Percentiles rank a stretch among this genome's conserved stretches.
Conservation (phyloP, 2,113 vertebrate species). For the Poicephalus meyeri region DNA sequence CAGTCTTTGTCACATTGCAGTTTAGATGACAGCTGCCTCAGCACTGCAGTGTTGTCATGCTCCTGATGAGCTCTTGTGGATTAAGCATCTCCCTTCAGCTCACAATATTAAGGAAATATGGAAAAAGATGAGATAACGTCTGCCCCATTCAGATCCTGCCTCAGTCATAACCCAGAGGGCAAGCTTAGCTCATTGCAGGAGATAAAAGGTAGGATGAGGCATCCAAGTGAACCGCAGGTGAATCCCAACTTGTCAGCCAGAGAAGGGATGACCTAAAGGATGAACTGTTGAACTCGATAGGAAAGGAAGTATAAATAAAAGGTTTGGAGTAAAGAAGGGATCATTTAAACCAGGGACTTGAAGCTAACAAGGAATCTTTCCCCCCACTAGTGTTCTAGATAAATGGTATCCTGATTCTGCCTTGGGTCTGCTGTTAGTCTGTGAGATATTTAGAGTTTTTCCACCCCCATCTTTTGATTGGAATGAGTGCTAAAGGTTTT, state of each 20-base stretch:
- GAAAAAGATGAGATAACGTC: neutral
- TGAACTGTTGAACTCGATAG: slow-evolving; percentile 13
- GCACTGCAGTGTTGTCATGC: rapidly evolving
- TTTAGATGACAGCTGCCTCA: neutral
- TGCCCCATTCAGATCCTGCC: neutral
- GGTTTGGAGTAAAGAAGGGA: neutral
- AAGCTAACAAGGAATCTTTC: neutral
- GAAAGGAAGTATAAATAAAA: neutral
- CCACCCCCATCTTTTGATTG: neutral
- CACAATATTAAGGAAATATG: neutral
- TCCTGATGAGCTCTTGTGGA: neutral
- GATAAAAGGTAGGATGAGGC: neutral
- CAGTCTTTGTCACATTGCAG: neutral
- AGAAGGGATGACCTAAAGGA: neutral
- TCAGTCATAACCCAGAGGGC: neutral
- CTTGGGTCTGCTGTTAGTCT: neutral
- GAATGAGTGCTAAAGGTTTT: neutral
- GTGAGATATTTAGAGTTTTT: neutral
- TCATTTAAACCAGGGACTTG: neutral
- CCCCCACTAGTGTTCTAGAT: neutral
- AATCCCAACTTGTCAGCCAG: neutral
- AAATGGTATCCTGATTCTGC: neutral
- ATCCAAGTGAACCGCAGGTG: neutral
- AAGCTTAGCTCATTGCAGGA: neutral
- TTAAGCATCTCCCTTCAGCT: neutral